Base-by-base conservation (phyloP, 2,888 invertebrate genomes). In the Drosophila quinaria region DNA sequence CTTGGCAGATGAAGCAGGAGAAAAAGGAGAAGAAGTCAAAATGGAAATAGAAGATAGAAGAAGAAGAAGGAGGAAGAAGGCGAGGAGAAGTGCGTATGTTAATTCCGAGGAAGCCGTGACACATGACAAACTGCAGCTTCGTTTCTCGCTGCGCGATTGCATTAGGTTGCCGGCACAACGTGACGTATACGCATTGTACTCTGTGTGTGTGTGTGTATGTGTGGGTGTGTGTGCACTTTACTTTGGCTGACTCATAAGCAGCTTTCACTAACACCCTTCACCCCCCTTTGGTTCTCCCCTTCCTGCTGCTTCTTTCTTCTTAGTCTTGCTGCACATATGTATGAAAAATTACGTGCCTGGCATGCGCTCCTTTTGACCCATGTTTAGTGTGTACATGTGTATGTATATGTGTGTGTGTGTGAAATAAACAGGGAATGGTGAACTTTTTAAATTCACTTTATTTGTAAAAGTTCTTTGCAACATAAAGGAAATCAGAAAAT, bases 101-200 rank as follows among this genome's bases (percentile, higher is more conserved):
- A 74, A 82, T 85, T 74, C 73, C 72, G 25, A 75, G 65, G 71
- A 75, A 74, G 83, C 66, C 69, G 55, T 70, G 70, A 70, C 78
- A 80, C 61, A 70, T 70, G 74, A 76, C 67, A 80, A 81, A 68
- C 72, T 81, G 64, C 58, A 55, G 52, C 63, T 42, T 35, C 46
- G 41, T 52, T 25, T 25, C 25, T 63, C 67, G 59, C 47, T 62
- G 37, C 62, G 39, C 70, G 77, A 77, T 71, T 74, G 87, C 87
- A 89, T 80, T 87, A 80, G 75, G 66, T 67, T 78, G 66, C 69
- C 66, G 56, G 69, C 46, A 51, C 84, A 80, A 80, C 81, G 70
- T 70, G 84, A 79, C 89, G 87, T 89, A 85, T 87, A 87, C 85
- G 89, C 85, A 85, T 89, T 85, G 70, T 83, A 81, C 25, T 25